Conservation (phyloP, 2,797 vertebrate genomes). For the Tragopan temminckii region DNA sequence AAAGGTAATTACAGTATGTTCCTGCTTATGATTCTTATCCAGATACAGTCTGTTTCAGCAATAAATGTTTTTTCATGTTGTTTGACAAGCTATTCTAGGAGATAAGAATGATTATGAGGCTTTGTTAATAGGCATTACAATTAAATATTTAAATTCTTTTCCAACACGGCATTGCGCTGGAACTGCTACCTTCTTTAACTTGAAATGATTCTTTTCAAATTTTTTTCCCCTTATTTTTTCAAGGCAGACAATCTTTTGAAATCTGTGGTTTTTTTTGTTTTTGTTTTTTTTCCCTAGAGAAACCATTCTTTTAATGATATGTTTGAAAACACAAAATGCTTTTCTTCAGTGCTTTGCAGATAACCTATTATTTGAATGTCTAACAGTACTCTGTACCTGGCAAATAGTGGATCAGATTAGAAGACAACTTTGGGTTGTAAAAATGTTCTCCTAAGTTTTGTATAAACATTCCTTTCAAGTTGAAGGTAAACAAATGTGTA, state of each 20-base stretch:
- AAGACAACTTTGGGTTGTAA: not conserved
- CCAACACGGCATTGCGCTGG: not conserved
- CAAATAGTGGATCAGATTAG: not conserved
- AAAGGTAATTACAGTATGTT: slow-evolving; percentile 55
- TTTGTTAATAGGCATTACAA: slow-evolving; percentile 43
- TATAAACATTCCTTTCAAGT: not conserved
- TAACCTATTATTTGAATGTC: slow-evolving; percentile 21
- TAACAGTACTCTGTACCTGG: not conserved
- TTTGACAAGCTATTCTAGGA: slow-evolving; percentile 47
- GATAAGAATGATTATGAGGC: slow-evolving; percentile 59
- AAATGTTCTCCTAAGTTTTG: not conserved
- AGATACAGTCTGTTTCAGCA: slow-evolving; percentile 29
- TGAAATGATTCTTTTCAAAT: not conserved
- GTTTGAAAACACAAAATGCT: not conserved
- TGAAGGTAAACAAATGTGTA: not conserved
- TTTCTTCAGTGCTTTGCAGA: not conserved
- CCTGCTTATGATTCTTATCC: slow-evolving; percentile 14
- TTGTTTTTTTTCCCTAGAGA: not conserved
- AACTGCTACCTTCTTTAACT: slow-evolving; percentile 18
- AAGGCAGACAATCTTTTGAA: slow-evolving; percentile 6
- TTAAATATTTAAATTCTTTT: slow-evolving; percentile 51
- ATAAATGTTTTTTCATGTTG: slow-evolving; percentile 27
- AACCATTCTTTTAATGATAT: not conserved
- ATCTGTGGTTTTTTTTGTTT: not conserved
- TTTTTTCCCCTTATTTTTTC: not conserved